Evolutionary conservation across 30 jellyfish, hydroid and myxozoan species (phyloP).

Genomic region (Hydra vulgaris): DNA sequence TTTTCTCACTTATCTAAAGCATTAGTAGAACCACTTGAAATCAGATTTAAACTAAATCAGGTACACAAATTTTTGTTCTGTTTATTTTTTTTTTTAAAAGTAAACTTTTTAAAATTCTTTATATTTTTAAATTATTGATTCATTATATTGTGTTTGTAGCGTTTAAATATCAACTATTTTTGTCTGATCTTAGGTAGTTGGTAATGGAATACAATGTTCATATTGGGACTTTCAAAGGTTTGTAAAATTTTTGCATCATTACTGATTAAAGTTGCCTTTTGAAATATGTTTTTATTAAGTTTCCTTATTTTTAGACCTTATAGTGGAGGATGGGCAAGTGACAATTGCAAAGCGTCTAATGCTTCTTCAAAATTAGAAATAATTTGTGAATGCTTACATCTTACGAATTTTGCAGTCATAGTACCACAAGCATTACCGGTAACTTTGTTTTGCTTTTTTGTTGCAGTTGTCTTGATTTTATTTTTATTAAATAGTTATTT

Average conservation of each 20-base stretch:
- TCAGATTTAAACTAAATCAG: slow-evolving; percentile 27
- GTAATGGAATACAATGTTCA: neutral
- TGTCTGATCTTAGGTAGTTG: neutral
- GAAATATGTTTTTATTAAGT: neutral
- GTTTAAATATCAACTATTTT: too few relatives aligned
- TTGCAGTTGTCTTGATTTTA: too few relatives aligned
- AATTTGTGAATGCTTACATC: slow-evolving; percentile 67
- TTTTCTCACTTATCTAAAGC: slow-evolving; percentile 12
- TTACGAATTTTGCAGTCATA: slow-evolving; percentile 75
- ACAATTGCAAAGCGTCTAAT: slow-evolving; percentile 37
- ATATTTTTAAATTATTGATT: too few relatives aligned
- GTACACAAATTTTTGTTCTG: slow-evolving; percentile 5
- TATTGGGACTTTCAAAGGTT: slow-evolving; percentile 29
- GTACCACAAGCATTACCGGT: slow-evolving; percentile 32
- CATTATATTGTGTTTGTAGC: too few relatives aligned
- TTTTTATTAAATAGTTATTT: too few relatives aligned
- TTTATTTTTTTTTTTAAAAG: too few relatives aligned
- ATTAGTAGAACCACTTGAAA: slow-evolving; percentile 31
- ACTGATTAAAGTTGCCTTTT: too few relatives aligned
- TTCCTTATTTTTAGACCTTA: slow-evolving; percentile 26
- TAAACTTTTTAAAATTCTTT: too few relatives aligned
- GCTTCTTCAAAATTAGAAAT: slow-evolving; percentile 21
- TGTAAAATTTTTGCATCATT: neutral
- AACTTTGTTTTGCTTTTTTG: too few relatives aligned
- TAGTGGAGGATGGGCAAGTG: slow-evolving; percentile 75